Evolutionary conservation across 2,888 invertebrate genomes (phyloP).

Genomic region (Monochamus alternatus): DNA sequence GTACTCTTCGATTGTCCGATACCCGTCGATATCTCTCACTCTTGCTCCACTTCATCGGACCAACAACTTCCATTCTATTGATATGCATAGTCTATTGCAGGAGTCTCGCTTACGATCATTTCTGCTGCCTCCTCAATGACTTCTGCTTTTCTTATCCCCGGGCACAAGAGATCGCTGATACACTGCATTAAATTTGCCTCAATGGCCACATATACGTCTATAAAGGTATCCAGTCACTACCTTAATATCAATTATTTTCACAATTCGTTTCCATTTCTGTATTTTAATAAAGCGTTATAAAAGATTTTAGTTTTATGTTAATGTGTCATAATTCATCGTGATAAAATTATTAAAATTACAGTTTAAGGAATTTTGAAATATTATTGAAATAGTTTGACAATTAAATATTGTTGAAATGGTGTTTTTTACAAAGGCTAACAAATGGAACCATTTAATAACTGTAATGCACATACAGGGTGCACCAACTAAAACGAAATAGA

Average conservation of each 20-base stretch:
- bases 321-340: too few relatives aligned
- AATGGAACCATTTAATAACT: too few relatives aligned
- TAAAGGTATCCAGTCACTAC: slow-evolving; percentile 45
- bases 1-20: slow-evolving; percentile 69
- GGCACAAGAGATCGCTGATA: slow-evolving; percentile 52
- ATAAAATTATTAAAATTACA: too few relatives aligned
- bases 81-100: slow-evolving; percentile 66
- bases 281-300: not conserved
- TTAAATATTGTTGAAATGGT: too few relatives aligned
- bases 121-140: slow-evolving; percentile 47
- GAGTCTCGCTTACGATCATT: slow-evolving; percentile 50
- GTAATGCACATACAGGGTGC: too few relatives aligned
- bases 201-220: slow-evolving; percentile 59
- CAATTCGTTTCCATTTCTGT: too few relatives aligned
- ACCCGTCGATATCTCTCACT: slow-evolving; percentile 59
- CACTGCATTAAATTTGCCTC: slow-evolving; percentile 58
- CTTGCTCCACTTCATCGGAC: slow-evolving; percentile 63
- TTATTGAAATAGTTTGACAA: too few relatives aligned
- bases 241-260: slow-evolving; percentile 17
- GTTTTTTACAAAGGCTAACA: too few relatives aligned
- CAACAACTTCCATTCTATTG: slow-evolving; percentile 61
- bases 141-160: slow-evolving; percentile 45
- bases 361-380: too few relatives aligned
- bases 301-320: too few relatives aligned
- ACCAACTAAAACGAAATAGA: too few relatives aligned